phyloP scores from a whole-genome alignment of 1,140 invertebrate species.

The Platyscapa corneri region DNA sequence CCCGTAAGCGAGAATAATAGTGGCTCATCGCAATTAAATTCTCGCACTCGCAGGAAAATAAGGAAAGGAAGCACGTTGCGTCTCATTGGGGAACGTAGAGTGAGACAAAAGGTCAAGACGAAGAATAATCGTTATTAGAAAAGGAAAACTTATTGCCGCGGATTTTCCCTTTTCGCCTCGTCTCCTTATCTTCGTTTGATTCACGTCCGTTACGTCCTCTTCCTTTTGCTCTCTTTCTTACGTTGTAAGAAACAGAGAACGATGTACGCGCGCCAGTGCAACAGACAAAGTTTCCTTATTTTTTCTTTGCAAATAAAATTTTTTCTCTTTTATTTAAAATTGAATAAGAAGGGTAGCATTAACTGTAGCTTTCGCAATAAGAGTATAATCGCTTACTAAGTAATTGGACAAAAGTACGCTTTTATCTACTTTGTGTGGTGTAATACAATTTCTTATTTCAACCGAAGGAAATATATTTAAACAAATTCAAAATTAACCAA shows the following conservation, averaged over 20 bases:
- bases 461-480: constrained; percentile 13
- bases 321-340: constrained; percentile 16
- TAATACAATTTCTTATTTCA: neutral
- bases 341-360: constrained; percentile 23
- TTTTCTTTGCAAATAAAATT: neutral
- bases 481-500: neutral
- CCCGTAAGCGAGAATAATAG: constrained; percentile 50
- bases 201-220: neutral
- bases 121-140: constrained; percentile 52
- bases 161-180: constrained; percentile 36
- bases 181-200: constrained; percentile 36
- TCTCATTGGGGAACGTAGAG: neutral
- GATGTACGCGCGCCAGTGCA: neutral
- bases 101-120: constrained; percentile 35
- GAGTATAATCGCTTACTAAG: constrained; percentile 21
- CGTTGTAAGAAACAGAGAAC: constrained; percentile 18
- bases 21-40: constrained; percentile 51
- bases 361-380: constrained; percentile 20
- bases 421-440: neutral
- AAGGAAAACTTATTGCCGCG: constrained; percentile 49
- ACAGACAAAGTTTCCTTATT: neutral
- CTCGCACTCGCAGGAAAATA: constrained; percentile 48
- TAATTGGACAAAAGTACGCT: constrained; percentile 30
- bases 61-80: constrained; percentile 17
- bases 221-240: neutral